Evolutionary conservation across 2,888 invertebrate species (phyloP), one percentile per base, ranked within the genome.

Genomic region (Cataglyphis livida): DNA sequence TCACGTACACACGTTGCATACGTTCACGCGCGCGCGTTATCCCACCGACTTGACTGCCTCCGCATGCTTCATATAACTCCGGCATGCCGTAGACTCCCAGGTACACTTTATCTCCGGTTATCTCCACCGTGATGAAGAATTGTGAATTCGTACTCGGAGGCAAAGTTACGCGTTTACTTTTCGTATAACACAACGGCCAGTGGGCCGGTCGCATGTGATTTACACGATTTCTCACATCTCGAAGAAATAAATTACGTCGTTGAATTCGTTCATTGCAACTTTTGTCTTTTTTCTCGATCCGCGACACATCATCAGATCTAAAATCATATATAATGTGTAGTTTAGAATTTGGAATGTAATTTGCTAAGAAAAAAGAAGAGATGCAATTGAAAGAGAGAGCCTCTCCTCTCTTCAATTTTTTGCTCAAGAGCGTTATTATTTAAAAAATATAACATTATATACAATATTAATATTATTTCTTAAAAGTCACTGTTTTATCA

Each of bases 211-310:
- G 59, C 51, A 85, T 91, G 91, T 91, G 91, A 92, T 92, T 91
- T 90, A 91, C 87, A 83, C 86, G 84, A 83, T 70, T 81, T 79
- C 65, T 83, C 87, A 87, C 88, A 84, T 79, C 86, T 89, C 85
- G 82, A 88, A 89, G 87, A 90, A 91, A 90, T 90, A 91, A 91
- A 91, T 89, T 87, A 88, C 87, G 59, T 70, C 25, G 54, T 51
- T 61, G 73, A 12, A n/a, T 48, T 78, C 66, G 65, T 81, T 78
- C 78, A 74, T 76, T 65, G 66, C 74, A 15, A 73, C 71, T 84
- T 83, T 83, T 82, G 25, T 15, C 1, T 41, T 9, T 51, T 48
- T 32, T 44, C 78, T 38, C 38, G 54, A 59, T 74, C 68, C n/a
- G 28, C 21, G 59, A 57, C 57, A 25, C 21, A 21, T 18, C n/a